Conservation (phyloP, 2,888 invertebrate species). For the Cistogaster globosa region DNA sequence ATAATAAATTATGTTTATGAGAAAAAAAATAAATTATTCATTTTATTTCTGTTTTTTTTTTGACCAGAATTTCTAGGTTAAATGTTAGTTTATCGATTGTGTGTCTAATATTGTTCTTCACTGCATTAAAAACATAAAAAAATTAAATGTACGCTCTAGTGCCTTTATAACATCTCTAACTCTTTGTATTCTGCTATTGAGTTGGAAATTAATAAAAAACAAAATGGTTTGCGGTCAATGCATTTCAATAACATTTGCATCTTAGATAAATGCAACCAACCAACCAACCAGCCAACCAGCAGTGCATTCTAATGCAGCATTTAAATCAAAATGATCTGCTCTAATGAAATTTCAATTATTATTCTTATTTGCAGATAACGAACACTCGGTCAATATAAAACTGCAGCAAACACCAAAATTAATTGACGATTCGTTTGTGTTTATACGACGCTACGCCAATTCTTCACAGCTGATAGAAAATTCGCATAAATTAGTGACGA, state of each 20-base stretch:
- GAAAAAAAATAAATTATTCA: too few species aligned
- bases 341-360: slow-evolving; percentile 67
- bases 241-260: slow-evolving; percentile 76
- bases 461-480: slow-evolving; percentile 81
- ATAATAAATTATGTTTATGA: too few species aligned
- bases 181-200: slow-evolving; percentile 37
- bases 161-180: slow-evolving; percentile 36
- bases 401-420: slow-evolving; percentile 80
- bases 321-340: slow-evolving; percentile 43
- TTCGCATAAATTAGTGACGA: slow-evolving; percentile 80
- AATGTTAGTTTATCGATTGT: neutral
- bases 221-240: slow-evolving; percentile 75
- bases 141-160: slow-evolving; percentile 42
- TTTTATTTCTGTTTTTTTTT: too few species aligned
- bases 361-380: slow-evolving; percentile 73
- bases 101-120: neutral
- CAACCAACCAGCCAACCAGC: slow-evolving; percentile 2
- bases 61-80: neutral
- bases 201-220: slow-evolving; percentile 22
- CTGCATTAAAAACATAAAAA: neutral
- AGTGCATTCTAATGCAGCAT: slow-evolving; percentile 26
- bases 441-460: slow-evolving; percentile 82
- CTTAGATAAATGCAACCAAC: slow-evolving; percentile 23
- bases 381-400: slow-evolving; percentile 77
- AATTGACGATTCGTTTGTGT: slow-evolving; percentile 83